Evolutionary conservation across 2,888 invertebrate genomes (phyloP), one percentile per base, ranked within the genome.

Genomic region (Ephialtes manifestator): DNA sequence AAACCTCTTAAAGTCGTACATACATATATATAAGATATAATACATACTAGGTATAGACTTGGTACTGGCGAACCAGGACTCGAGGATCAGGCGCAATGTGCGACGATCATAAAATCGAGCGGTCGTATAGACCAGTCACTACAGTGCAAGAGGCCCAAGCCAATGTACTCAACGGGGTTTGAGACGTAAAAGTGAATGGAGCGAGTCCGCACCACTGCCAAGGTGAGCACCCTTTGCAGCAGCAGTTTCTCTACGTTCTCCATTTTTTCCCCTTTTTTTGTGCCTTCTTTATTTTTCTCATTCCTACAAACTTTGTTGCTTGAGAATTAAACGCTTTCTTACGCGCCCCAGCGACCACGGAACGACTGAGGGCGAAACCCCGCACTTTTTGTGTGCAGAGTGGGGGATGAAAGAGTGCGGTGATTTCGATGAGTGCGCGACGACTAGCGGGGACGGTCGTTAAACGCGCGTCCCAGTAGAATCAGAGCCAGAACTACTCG

Each of bases 251-350:
- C n/a, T 39, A 39, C 35, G 28, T n/a, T 60, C 20, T 20, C 7
- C 20, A n/a, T 63, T 11, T 1, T 10, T 18, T n/a, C 28, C 31
- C 1, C 53, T 11, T 28, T 72, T 48, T 43, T 60, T 48, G 7
- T 4, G 18, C n/a, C 2, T 68, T 80, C 2, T 72, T 65, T 53
- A 7, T 48, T 20, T 63, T 63, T n/a, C 46, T 58, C 65, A 68
- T 72, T 83, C 79, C 67, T n/a, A 51, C 70, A 72, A 85, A 83
- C 53, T 85, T 79, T 72, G 77, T 80, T 83, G 78, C 75, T 55
- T 48, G 72, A 53, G 75, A 85, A 85, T 83, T 87, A 85, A 85
- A 86, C 68, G 86, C 72, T 86, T 81, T 83, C 84, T 82, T 72
- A 81, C 48, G 67, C 80, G 51, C 24, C 46, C 48, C 53, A 53